These are phyloP conservation scores for Sigmodon hispidus DNA, from an alignment of 2,113 vertebrate genomes.

Conservation along the genomic window DNA sequence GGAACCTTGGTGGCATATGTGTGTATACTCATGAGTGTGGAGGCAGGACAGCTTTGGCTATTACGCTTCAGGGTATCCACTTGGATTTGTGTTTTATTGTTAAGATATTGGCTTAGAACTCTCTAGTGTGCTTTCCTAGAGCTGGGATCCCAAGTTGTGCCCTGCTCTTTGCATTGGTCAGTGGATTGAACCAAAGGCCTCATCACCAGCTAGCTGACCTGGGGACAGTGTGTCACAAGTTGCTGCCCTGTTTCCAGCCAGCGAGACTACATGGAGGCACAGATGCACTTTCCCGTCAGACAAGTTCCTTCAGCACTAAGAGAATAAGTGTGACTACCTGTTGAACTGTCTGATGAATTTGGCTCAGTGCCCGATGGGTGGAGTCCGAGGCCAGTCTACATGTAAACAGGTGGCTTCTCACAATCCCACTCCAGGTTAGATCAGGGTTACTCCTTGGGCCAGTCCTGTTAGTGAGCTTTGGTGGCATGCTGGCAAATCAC, in stretches of 20 bases:
- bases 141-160: background rate
- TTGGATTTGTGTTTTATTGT: background rate
- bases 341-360: background rate
- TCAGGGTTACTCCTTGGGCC: background rate
- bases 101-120: background rate
- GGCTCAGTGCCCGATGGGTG: background rate
- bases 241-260: background rate
- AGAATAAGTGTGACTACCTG: background rate
- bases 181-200: background rate
- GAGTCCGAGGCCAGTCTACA: background rate
- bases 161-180: background rate
- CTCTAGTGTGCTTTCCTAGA: background rate
- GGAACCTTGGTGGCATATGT: background rate
- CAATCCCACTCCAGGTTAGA: background rate
- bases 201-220: background rate
- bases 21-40: background rate
- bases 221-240: background rate
- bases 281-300: constrained; percentile 17
- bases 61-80: background rate
- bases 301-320: background rate
- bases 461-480: background rate
- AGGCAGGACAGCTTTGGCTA: background rate
- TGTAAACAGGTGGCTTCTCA: background rate
- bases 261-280: background rate
- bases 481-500: no score